phyloP scores from a whole-genome alignment of 2,888 invertebrate species.

The Eretmocerus hayati region DNA sequence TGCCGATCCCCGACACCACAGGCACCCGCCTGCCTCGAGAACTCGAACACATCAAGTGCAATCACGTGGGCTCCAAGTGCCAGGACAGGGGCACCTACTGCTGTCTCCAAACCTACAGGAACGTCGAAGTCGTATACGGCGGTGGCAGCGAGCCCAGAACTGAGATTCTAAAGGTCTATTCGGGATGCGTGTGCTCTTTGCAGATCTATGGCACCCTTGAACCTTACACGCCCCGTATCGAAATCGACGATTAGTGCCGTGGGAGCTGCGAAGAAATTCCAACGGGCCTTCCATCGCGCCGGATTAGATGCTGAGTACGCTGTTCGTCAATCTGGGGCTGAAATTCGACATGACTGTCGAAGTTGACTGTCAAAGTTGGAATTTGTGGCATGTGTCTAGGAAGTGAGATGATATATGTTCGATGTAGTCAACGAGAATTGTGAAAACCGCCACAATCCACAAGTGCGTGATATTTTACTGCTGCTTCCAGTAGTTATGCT shows the following conservation, averaged over 20 bases:
- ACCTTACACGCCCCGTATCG: conserved; percentile 6
- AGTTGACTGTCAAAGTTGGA: too few species aligned
- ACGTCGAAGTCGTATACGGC: conserved; percentile 22
- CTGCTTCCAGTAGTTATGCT: too few species aligned
- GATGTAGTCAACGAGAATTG: too few species aligned
- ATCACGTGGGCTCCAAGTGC: conserved; percentile 26
- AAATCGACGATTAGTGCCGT: conserved; percentile 1
- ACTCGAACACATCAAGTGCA: conserved; percentile 31
- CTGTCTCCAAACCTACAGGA: conserved; percentile 31
- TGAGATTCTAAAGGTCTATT: conserved; percentile 25
- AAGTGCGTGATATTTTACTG: too few species aligned
- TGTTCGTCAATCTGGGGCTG: too few species aligned
- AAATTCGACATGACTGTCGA: too few species aligned
- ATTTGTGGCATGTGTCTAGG: too few species aligned
- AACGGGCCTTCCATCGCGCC: neutral
- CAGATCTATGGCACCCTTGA: conserved; percentile 13
- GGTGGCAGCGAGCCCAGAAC: neutral
- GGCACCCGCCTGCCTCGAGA: conserved; percentile 23
- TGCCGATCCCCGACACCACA: conserved; percentile 21
- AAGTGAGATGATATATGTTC: too few species aligned
- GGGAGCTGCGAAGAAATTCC: too few species aligned
- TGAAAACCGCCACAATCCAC: too few species aligned
- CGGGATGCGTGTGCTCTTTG: conserved; percentile 31
- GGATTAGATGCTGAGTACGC: too few species aligned
- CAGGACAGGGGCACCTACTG: conserved; percentile 23